Evolutionary conservation across 2,888 invertebrate genomes (phyloP), one percentile per base, ranked within the genome.

Genomic region (Chrysolina americana): DNA sequence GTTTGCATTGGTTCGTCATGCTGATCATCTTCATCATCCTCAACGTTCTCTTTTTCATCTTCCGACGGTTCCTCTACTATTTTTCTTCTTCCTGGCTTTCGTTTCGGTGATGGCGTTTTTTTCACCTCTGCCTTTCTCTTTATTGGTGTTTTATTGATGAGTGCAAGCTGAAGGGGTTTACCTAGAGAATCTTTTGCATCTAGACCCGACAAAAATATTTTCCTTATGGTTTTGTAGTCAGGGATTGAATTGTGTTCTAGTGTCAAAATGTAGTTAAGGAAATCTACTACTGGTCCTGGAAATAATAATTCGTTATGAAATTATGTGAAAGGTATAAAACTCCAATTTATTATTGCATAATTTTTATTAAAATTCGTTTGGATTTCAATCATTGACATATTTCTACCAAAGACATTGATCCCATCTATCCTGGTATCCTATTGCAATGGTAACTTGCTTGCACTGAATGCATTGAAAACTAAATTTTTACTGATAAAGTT

Each of bases 191-290:
- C 90, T 10, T 92, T 92, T 66, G 92, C 87, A 21, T 89, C 88
- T 83, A 96, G 87, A 15, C 93, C 95, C 59, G 88, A 88, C 28
- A 89, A 87, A 78, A 96, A 93, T 17, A 94, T 88, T 76, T 91
- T 90, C 17, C 92, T 90, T 78, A 94, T 93, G 85, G 93, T 92
- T 0, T 91, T 88, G 85, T 96, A 96, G 85, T 96, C 92, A 0
- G 96, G 95, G 15, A 87, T 87, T 19, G 93, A 92, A 81, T 94
- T 92, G 80, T 94, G 94, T 78, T 93, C 89, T 81, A 96, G 80
- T 50, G 90, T 89, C 65, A 91, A 89, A 4, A 95, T 90, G 83
- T 94, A 92, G 75, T 92, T 91, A 81, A 96, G 90, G 83, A 91
- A 95, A 68, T 92, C 90, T 13, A 89, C 87, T 0, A 95, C 86